phyloP scores from a whole-genome alignment of 2,888 invertebrate genomes.

The Brenthis hecate region DNA sequence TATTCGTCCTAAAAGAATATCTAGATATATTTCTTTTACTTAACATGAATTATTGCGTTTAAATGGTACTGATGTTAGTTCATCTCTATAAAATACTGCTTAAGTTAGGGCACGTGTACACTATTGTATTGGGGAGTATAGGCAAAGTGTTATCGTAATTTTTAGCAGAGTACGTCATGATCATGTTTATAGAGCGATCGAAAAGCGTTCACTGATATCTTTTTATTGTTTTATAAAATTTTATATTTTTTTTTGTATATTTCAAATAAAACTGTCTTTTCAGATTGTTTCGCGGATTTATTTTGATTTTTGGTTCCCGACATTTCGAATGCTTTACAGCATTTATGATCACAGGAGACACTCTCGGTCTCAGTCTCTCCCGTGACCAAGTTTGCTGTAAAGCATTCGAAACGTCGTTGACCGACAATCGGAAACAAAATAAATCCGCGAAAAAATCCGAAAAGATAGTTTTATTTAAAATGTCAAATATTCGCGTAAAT shows the following conservation, averaged over 20 bases:
- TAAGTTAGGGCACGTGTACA: constrained; percentile 27
- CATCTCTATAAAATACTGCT: constrained; percentile 43
- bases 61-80: constrained; percentile 27
- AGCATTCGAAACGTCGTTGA: too few relatives aligned
- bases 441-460: too few relatives aligned
- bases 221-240: constrained; percentile 70
- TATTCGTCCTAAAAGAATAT: constrained; percentile 22
- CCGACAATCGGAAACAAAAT: too few relatives aligned
- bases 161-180: constrained; percentile 28
- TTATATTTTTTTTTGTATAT: constrained; percentile 52
- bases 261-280: too few relatives aligned
- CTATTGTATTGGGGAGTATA: constrained; percentile 23
- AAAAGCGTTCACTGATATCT: constrained; percentile 54
- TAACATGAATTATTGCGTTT: constrained; percentile 31
- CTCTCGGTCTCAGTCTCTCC: too few relatives aligned
- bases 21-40: constrained; percentile 25
- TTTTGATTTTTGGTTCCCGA: too few relatives aligned
- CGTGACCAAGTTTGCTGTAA: too few relatives aligned
- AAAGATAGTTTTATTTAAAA: too few relatives aligned
- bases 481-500: too few relatives aligned
- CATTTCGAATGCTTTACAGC: too few relatives aligned
- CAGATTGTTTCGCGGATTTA: too few relatives aligned
- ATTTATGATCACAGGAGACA: too few relatives aligned
- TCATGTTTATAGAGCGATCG: constrained; percentile 38
- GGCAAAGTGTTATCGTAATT: constrained; percentile 25